Evolutionary conservation across 2,888 invertebrate genomes (phyloP).

Genomic region (Apodemia duryi): DNA sequence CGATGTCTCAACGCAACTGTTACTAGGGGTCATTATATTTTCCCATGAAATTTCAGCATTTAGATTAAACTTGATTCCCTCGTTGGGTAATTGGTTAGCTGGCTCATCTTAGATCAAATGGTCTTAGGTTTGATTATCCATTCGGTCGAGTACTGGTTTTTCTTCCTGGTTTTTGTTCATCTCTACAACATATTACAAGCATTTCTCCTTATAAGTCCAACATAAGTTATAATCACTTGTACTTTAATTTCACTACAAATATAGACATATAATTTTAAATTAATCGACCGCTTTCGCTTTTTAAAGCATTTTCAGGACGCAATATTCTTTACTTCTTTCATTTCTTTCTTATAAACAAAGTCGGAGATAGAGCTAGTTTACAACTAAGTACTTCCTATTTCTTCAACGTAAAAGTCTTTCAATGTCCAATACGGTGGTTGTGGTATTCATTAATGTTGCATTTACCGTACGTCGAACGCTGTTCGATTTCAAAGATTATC

Average conservation of each 20-base stretch:
- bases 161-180: no score
- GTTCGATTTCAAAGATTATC: constrained; percentile 74
- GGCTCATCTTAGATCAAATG: no score
- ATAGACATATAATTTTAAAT: no score
- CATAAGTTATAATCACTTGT: no score
- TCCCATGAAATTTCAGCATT: not conserved
- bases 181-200: no score
- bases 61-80: not conserved
- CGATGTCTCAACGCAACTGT: constrained; percentile 4
- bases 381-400: not conserved
- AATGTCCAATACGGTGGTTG: constrained; percentile 18
- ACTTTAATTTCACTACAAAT: no score
- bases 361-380: not conserved
- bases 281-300: no score
- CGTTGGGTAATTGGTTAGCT: not conserved
- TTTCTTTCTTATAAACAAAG: not conserved
- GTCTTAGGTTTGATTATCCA: no score
- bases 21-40: constrained; percentile 1
- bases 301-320: no score
- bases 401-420: constrained; percentile 13
- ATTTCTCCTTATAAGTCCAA: no score
- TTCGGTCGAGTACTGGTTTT: no score
- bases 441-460: constrained; percentile 29
- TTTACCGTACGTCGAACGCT: constrained; percentile 56
- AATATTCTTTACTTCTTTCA: no score